Base-by-base conservation (phyloP, 2,888 invertebrate species). In the Ecliptopera silaceata region DNA sequence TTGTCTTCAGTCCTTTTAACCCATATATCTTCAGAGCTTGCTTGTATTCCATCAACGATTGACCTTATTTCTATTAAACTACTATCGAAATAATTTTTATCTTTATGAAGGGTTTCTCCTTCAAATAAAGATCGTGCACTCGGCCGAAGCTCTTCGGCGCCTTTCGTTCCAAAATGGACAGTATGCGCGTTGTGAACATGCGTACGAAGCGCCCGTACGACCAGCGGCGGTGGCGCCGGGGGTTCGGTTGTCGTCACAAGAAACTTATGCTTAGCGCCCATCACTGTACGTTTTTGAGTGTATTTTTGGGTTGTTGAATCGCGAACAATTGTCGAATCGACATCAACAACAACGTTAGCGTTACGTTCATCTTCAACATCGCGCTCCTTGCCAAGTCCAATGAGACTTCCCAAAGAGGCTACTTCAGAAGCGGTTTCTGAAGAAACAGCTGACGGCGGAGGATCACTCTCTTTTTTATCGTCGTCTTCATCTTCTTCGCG, bases 401-500 rank as follows among this genome's bases (percentile, higher is more conserved):
- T 66, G 5, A 66, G 44, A 52, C 67, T 79, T 39, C 53, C 63
- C 49, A 67, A 68, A 22, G 74, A 72, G 43, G 68, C 66, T 2
- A 64, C 64, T 56, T 75, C 75, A 4, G 71, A 64, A 34, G 66
- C 65, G 11, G 64, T 44, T 15, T 70, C 72, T 13, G 74, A 69
- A 41, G 77, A 74, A 44, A 70, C 58, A 22, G 60, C 61, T 2
- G 75, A 70, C 10, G 72, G 67, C 6, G 74, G 63, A 31, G 71
- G 70, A 53, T 80, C 75, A 32, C 56, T 59, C 29, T 89, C 88
- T 69, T 84, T 88, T 47, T 76, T 86, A 47, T 83, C 93, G 65
- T 95, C 95, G 50, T 96, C 95, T 77, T 96, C 96, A 71, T 96
- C 96, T 84, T 96, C 96, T 78, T 96, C 96, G 59, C 95, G 93